Conservation (phyloP, 1,140 invertebrate species). For the Aphelenchoides fujianensis region DNA sequence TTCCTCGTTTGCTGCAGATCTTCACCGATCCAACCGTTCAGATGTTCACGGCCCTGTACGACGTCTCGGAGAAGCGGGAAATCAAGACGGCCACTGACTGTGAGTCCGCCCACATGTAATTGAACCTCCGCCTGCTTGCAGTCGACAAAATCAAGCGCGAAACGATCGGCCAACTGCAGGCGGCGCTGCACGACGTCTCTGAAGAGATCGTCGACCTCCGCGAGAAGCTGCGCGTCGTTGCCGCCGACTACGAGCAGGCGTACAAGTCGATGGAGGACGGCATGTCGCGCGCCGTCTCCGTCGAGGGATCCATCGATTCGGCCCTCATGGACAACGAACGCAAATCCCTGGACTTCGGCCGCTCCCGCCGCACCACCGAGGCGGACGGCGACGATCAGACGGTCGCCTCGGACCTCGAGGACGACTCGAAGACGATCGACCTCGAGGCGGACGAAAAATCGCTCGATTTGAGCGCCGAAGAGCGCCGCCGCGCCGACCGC, state of each 20-base stretch:
- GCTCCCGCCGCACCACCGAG: background rate
- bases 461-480: too few species aligned
- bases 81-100: constrained; percentile 38
- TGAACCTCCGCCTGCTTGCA: constrained; percentile 34
- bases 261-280: background rate
- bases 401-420: background rate
- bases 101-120: constrained; percentile 26
- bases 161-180: constrained; percentile 28
- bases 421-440: too few species aligned
- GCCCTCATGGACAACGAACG: background rate
- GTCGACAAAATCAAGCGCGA: constrained; percentile 31
- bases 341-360: background rate
- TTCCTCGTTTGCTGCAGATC: constrained; percentile 65
- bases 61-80: constrained; percentile 30
- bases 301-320: constrained; percentile 19
- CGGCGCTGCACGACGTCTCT: constrained; percentile 36
- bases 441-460: too few species aligned
- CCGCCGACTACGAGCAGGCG: background rate
- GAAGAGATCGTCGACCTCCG: constrained; percentile 53
- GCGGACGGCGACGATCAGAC: background rate
- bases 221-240: constrained; percentile 4
- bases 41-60: constrained; percentile 80
- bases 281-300: constrained; percentile 2
- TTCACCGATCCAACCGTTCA: constrained; percentile 88
- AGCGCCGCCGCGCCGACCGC: too few species aligned